Conservation (phyloP, 1,140 invertebrate species). For the Temnothorax curvispinosus region DNA sequence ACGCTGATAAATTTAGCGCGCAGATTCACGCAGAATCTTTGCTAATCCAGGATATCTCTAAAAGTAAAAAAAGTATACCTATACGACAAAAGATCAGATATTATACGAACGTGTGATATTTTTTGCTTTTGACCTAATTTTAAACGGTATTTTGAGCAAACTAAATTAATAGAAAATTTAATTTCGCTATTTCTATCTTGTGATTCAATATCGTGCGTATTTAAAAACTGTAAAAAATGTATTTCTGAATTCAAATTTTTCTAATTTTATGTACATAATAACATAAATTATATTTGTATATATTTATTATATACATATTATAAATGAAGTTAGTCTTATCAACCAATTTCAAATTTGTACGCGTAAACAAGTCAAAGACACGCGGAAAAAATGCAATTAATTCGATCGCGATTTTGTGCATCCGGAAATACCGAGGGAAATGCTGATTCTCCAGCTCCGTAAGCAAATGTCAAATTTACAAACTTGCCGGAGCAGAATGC, state of each 20-base stretch:
- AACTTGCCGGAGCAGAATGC: not conserved
- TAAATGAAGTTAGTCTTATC: conserved; percentile 49
- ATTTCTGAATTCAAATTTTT: not conserved
- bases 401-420: conserved; percentile 30
- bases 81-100: not conserved
- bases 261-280: not conserved
- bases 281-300: not conserved
- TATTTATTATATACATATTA: not conserved
- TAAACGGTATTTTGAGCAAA: not conserved
- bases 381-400: conserved; percentile 58
- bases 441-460: not conserved
- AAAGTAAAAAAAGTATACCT: not conserved
- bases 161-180: not conserved
- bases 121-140: conserved; percentile 1
- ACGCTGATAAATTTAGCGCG: conserved; percentile 9
- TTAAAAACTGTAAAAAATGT: not conserved
- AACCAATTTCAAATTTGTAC: conserved; percentile 58
- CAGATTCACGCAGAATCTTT: not conserved
- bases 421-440: not conserved
- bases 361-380: not conserved
- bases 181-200: not conserved
- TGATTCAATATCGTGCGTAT: not conserved
- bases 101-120: not conserved
- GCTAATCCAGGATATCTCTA: not conserved
- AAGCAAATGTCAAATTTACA: conserved; percentile 19